These are phyloP conservation scores for Pseudomyrmex flavicornis DNA, from an alignment of 1,140 invertebrate species.

Conservation along the genomic window DNA sequence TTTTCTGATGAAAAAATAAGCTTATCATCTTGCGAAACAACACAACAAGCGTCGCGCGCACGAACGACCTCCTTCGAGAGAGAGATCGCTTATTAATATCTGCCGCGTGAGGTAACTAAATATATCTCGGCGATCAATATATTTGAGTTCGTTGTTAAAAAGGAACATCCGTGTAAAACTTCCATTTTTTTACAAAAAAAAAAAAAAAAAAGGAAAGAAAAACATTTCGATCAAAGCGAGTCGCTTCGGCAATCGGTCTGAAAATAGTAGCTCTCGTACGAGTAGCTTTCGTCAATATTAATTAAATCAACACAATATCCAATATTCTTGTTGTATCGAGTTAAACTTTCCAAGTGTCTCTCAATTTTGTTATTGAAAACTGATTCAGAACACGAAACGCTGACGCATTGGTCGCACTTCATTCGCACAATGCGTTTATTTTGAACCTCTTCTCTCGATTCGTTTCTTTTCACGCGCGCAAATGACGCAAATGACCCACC, in stretches of 20 bases:
- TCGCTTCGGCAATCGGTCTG: too few species aligned
- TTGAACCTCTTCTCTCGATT: background rate
- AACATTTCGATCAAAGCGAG: background rate
- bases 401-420: too few species aligned
- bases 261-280: too few species aligned
- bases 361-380: too few species aligned
- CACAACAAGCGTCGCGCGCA: conserved; percentile 14
- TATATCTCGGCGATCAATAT: conserved; percentile 46
- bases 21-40: conserved; percentile 9
- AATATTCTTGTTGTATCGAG: too few species aligned
- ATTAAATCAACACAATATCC: too few species aligned
- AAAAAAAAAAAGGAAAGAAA: background rate
- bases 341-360: too few species aligned
- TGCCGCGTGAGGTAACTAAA: conserved; percentile 3
- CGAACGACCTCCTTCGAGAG: conserved; percentile 26
- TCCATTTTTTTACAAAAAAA: background rate
- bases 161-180: background rate
- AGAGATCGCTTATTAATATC: conserved; percentile 44
- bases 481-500: conserved; percentile 40
- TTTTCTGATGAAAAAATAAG: conserved; percentile 11
- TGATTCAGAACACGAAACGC: too few species aligned
- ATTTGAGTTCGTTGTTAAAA: conserved; percentile 30
- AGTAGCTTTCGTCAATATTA: too few species aligned
- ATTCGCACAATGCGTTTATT: too few species aligned
- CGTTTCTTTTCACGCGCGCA: background rate